phyloP scores from a whole-genome alignment of 2,113 vertebrate genomes.

The Amazona guildingii region DNA sequence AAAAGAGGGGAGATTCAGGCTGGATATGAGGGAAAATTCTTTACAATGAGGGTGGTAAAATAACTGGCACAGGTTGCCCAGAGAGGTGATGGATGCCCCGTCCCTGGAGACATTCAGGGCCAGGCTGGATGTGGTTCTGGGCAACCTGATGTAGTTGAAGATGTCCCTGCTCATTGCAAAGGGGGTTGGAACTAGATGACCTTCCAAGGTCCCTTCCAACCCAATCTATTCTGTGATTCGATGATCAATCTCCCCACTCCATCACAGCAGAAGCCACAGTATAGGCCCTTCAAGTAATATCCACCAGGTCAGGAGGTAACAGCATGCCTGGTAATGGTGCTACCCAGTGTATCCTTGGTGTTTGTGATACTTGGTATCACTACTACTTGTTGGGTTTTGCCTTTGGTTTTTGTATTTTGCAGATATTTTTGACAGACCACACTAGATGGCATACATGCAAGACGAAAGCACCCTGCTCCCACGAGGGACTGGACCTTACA shows the following conservation, averaged over 20 bases:
- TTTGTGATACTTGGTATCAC: background rate
- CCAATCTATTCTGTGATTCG: background rate
- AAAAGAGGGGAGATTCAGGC: background rate
- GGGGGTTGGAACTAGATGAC: background rate
- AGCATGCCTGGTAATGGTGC: background rate
- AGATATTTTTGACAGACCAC: background rate
- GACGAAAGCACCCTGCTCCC: background rate
- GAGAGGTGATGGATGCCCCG: background rate
- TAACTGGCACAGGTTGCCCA: background rate
- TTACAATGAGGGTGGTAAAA: background rate
- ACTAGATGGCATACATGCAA: background rate
- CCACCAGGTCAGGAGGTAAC: background rate
- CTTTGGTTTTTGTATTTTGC: background rate
- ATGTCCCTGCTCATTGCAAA: background rate
- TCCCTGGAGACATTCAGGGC: background rate
- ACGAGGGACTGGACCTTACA: background rate
- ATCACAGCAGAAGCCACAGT: rapidly evolving
- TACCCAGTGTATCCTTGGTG: background rate
- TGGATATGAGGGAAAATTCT: background rate
- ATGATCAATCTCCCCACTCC: background rate
- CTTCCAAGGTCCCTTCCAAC: background rate
- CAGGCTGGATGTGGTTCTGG: background rate
- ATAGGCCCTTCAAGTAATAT: background rate
- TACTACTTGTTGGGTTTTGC: rapidly evolving
- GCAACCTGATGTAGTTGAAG: background rate